Conservation (phyloP, 2,113 vertebrate species). For the Pelobates fuscus region DNA sequence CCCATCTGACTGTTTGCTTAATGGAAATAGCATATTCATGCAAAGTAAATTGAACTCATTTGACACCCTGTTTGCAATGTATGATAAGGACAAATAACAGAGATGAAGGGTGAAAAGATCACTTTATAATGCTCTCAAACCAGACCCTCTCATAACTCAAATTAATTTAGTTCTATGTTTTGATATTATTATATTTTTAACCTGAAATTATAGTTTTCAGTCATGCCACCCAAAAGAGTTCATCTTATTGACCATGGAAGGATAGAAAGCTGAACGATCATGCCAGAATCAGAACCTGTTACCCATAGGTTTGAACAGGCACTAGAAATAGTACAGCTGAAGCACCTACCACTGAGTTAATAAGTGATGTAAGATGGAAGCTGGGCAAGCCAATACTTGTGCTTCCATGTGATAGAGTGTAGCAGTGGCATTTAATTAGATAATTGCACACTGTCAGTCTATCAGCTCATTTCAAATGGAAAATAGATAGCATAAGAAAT, state of each 20-base stretch:
- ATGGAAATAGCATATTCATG: conserved; percentile 1
- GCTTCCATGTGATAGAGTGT: neutral
- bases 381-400: neutral
- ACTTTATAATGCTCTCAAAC: neutral
- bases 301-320: no score
- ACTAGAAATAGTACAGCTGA: no score
- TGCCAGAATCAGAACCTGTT: no score
- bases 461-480: neutral
- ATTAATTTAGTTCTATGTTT: neutral
- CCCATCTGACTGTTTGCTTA: conserved; percentile 1
- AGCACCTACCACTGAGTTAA: neutral
- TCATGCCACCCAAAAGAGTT: no score
- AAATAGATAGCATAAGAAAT: neutral
- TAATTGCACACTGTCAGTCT: conserved; percentile 4
- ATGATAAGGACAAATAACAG: neutral
- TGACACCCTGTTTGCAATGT: neutral
- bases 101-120: neutral
- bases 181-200: no score
- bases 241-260: no score
- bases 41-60: conserved; percentile 21
- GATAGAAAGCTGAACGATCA: no score
- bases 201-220: no score
- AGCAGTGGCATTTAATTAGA: neutral
- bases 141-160: neutral
- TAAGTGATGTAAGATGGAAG: neutral